Evolutionary conservation across 2,797 vertebrate species (phyloP).

Genomic region (Chelon labrosus): DNA sequence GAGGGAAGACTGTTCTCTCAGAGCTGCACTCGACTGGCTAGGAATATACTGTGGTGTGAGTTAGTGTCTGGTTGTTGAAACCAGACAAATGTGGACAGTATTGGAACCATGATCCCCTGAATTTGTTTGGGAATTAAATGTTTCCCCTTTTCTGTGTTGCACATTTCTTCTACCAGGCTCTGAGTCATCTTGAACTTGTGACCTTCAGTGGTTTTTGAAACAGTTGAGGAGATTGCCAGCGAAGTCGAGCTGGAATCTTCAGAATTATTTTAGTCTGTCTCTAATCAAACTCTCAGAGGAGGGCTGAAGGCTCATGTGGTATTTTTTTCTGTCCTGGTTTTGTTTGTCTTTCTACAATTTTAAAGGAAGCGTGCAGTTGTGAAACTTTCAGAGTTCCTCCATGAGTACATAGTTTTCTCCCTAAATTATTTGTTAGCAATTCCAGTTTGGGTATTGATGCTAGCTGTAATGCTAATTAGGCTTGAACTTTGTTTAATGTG

Average conservation of each 20-base stretch:
- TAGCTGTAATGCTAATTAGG: not conserved
- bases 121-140: too few relatives aligned
- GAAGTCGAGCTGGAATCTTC: not conserved
- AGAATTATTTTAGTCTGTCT: not conserved
- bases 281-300: not conserved
- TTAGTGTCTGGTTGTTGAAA: too few relatives aligned
- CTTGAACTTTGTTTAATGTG: not conserved
- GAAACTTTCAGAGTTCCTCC: conserved; percentile 1
- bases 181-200: not conserved
- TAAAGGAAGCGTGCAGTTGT: too few relatives aligned
- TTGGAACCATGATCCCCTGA: too few relatives aligned
- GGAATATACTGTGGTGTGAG: too few relatives aligned
- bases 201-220: not conserved
- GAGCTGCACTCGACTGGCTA: not conserved
- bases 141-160: too few relatives aligned
- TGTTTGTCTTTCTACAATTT: too few relatives aligned
- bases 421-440: not conserved
- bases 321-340: too few relatives aligned
- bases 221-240: not conserved
- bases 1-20: conserved; percentile 15
- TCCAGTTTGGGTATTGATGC: not conserved
- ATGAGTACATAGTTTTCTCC: not conserved
- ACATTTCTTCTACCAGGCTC: not conserved
- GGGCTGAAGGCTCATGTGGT: too few relatives aligned
- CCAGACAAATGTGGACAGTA: too few relatives aligned